phyloP scores from a whole-genome alignment of 2,113 vertebrate species.

The Lonchura striata region DNA sequence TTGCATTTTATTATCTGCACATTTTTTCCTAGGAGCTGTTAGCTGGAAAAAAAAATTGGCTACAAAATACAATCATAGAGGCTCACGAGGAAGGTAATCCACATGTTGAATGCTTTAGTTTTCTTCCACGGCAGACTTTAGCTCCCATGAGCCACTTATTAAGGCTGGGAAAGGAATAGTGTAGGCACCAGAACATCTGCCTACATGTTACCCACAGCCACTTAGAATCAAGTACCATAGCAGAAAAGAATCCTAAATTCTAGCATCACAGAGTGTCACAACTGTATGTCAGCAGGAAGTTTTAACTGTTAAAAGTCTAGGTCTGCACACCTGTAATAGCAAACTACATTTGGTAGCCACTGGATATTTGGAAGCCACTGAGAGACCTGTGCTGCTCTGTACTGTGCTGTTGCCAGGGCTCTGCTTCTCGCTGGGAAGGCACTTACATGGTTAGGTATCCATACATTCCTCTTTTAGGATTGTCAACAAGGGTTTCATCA shows the following conservation, averaged over 20 bases:
- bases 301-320: neutral
- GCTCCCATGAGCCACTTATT: neutral
- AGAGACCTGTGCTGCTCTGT: neutral
- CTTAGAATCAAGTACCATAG: neutral
- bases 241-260: neutral
- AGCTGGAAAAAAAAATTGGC: neutral
- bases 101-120: neutral
- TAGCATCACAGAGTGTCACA: neutral
- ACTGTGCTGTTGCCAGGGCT: neutral
- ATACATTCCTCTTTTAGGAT: neutral
- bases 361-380: neutral
- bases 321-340: neutral
- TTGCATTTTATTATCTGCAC: neutral
- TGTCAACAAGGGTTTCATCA: neutral
- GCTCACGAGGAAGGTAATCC: neutral
- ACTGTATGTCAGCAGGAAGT: neutral
- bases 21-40: neutral
- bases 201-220: neutral
- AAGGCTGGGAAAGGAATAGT: neutral
- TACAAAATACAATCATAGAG: neutral
- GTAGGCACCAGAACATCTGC: neutral
- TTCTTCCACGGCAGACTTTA: neutral
- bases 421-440: neutral
- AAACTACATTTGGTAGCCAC: too few species aligned
- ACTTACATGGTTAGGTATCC: neutral